A percentile compares a stretch with the other conserved stretches of the same genome.
phyloP scores from a whole-genome alignment of 1,140 invertebrate species.

The Caligus rogercresseyi region DNA sequence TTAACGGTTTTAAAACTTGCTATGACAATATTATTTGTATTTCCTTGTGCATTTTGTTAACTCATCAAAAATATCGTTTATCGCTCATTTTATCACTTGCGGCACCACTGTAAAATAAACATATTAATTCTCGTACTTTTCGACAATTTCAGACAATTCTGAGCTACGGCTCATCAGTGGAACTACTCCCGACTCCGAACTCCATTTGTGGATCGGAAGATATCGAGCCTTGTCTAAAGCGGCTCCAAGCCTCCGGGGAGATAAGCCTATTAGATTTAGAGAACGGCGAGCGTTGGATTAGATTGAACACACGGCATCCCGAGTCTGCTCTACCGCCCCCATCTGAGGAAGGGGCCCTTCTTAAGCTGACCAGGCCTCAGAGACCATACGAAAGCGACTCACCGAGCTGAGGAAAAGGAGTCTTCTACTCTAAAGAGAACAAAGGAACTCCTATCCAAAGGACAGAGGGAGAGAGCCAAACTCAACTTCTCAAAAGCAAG shows the following conservation, averaged over 20 bases:
- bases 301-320: neutral
- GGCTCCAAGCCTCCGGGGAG: neutral
- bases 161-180: neutral
- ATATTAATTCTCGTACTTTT: neutral
- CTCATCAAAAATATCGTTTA: neutral
- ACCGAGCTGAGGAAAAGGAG: neutral
- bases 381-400: neutral
- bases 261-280: neutral
- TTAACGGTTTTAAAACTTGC: neutral
- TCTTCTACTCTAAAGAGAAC: neutral
- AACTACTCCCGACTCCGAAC: neutral
- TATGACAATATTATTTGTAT: neutral
- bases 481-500: neutral
- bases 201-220: neutral
- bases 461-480: neutral
- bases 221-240: neutral
- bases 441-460: neutral
- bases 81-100: no score
- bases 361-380: neutral
- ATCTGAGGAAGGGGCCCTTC: neutral
- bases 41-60: neutral
- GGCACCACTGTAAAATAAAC: neutral
- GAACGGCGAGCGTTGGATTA: neutral
- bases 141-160: neutral
- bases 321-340: neutral